phyloP scores from a whole-genome alignment of 2,113 vertebrate species.

The Odontophorus gujanensis region DNA sequence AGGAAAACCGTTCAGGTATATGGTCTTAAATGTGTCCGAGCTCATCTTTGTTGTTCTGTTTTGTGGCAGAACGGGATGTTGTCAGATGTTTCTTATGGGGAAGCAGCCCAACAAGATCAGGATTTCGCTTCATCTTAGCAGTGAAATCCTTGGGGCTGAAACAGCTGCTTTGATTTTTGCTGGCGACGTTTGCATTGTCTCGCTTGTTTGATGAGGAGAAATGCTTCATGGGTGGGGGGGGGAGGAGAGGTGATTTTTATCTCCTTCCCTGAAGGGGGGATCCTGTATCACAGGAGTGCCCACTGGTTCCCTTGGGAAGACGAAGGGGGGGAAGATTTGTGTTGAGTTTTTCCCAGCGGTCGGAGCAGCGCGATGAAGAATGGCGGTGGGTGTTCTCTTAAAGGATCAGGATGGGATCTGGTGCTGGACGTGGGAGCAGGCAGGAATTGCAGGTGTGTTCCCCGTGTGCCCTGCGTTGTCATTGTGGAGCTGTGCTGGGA shows the following conservation, averaged over 20 bases:
- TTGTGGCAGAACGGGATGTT: constrained; percentile 31
- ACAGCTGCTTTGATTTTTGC: constrained; percentile 57
- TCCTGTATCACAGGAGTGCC: constrained; percentile 27
- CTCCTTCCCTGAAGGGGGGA: constrained; percentile 28
- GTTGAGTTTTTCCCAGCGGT: constrained; percentile 57
- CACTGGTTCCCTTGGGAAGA: constrained; percentile 65
- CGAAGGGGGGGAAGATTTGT: constrained; percentile 61
- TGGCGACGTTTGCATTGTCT: constrained; percentile 27
- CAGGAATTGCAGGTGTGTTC: constrained; percentile 40
- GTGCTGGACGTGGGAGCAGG: constrained; percentile 25
- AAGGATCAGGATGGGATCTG: background rate
- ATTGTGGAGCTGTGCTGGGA: constrained; percentile 45
- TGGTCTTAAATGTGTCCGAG: constrained; percentile 10
- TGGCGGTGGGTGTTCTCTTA: background rate
- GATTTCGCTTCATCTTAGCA: constrained; percentile 16
- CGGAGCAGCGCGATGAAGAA: background rate
- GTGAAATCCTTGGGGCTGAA: constrained; percentile 35
- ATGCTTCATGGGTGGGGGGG: constrained; percentile 51
- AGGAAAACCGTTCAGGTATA: constrained; percentile 59
- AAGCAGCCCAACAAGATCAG: constrained; percentile 50
- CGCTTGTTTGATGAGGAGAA: constrained; percentile 58
- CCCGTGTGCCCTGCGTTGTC: constrained; percentile 46
- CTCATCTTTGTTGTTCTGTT: constrained; percentile 66
- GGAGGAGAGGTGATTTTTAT: constrained; percentile 54
- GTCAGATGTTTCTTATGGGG: constrained; percentile 31